Conservation (phyloP, 1,140 invertebrate species). For the Drosophila melanica region DNA sequence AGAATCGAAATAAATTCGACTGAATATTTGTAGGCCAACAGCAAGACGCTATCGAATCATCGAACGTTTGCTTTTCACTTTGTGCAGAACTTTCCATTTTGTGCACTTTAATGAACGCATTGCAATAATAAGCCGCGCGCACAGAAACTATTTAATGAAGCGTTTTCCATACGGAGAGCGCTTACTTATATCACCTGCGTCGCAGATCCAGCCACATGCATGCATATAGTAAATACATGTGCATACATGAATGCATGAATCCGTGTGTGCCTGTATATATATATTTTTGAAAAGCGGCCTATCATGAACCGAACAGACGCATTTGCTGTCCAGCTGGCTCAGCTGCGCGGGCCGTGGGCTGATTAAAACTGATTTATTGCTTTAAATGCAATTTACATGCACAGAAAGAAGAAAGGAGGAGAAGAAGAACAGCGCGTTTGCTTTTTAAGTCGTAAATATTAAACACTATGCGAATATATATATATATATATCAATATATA, state of each 20-base stretch:
- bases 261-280: background rate
- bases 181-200: constrained; percentile 53
- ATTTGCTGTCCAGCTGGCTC: constrained; percentile 52
- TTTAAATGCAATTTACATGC: constrained; percentile 80
- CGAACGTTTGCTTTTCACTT: constrained; percentile 18
- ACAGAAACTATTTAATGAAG: constrained; percentile 70
- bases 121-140: constrained; percentile 58
- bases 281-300: constrained; percentile 29
- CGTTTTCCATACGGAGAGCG: constrained; percentile 46
- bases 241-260: constrained; percentile 26
- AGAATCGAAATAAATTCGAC: background rate
- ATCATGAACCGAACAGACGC: constrained; percentile 45
- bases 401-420: constrained; percentile 37
- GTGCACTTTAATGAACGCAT: constrained; percentile 60
- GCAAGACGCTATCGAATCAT: background rate
- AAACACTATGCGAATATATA: constrained; percentile 26
- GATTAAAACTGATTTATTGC: constrained; percentile 82
- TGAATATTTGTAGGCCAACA: background rate
- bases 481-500: background rate
- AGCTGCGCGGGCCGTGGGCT: constrained; percentile 66
- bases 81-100: constrained; percentile 41
- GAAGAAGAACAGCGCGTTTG: constrained; percentile 36
- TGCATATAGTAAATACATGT: constrained; percentile 12
- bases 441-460: constrained; percentile 55
- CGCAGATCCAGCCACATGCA: constrained; percentile 22